Evolutionary conservation across 2,888 invertebrate species (phyloP).

Genomic region (Agapetus fuscipes): DNA sequence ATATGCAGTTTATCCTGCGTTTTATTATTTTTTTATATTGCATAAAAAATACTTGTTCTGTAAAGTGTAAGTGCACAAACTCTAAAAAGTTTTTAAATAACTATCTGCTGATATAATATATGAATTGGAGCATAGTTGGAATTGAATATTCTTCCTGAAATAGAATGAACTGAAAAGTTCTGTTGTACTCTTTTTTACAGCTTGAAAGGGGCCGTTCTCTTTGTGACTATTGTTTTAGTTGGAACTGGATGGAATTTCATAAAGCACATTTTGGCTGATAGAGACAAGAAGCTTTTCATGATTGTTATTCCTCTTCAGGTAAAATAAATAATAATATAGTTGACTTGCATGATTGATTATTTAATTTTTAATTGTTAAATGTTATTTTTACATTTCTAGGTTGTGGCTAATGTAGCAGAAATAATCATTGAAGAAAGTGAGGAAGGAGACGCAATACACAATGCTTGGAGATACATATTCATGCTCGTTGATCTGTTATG

Average conservation of each 20-base stretch:
- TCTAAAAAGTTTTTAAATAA: too few species aligned
- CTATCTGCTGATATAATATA: too few species aligned
- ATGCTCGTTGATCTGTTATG: slow-evolving; percentile 91
- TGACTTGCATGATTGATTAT: slow-evolving; percentile 1
- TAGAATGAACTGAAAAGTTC: too few species aligned
- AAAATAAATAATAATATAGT: neutral
- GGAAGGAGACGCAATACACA: slow-evolving; percentile 81
- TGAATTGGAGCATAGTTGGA: too few species aligned
- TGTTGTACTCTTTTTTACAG: too few species aligned
- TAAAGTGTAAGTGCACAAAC: too few species aligned
- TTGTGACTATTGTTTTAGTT: slow-evolving; percentile 91
- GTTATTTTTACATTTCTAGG: slow-evolving; percentile 41
- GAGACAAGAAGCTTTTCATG: slow-evolving; percentile 96
- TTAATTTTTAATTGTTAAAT: slow-evolving; percentile 4
- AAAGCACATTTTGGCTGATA: slow-evolving; percentile 91
- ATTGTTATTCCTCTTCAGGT: slow-evolving; percentile 95
- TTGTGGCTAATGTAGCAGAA: slow-evolving; percentile 92
- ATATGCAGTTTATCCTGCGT: slow-evolving; percentile 16
- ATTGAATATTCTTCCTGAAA: too few species aligned
- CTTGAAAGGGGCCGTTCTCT: slow-evolving; percentile 83
- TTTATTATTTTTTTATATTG: slow-evolving; percentile 6
- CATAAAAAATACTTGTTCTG: too few species aligned
- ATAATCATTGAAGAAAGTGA: slow-evolving; percentile 96
- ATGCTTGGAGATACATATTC: slow-evolving; percentile 86
- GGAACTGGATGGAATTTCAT: slow-evolving; percentile 99